These are phyloP conservation scores for Cosmopolites sordidus DNA, from an alignment of 2,888 invertebrate species.

Conservation along the genomic window DNA sequence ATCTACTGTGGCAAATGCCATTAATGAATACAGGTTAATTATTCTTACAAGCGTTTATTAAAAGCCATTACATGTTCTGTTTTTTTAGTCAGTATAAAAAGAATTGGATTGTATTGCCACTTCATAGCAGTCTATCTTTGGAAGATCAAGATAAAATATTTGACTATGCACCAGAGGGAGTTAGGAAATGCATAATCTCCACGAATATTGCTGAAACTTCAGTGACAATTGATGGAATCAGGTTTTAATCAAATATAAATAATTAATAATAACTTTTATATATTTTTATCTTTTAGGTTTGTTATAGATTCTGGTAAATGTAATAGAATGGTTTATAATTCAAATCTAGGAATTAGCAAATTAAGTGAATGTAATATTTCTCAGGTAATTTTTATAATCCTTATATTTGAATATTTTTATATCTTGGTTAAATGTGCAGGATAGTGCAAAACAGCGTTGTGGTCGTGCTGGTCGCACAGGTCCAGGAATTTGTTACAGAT, in stretches of 20 bases:
- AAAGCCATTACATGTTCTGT: neutral
- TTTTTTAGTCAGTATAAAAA: conserved; percentile 60
- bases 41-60: neutral
- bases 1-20: conserved; percentile 78
- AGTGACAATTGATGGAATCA: conserved; percentile 94
- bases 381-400: conserved; percentile 66
- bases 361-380: conserved; percentile 95
- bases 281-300: conserved; percentile 53
- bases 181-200: conserved; percentile 93
- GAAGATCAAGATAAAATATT: conserved; percentile 96
- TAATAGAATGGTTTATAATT: conserved; percentile 96
- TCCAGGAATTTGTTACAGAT: conserved; percentile 90
- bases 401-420: neutral
- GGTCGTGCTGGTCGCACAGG: conserved; percentile 90
- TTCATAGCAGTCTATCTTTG: conserved; percentile 90
- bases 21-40: conserved; percentile 61
- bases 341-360: conserved; percentile 82
- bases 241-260: conserved; percentile 48
- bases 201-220: conserved; percentile 99
- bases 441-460: conserved; percentile 84
- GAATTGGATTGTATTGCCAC: conserved; percentile 87
- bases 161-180: conserved; percentile 90
- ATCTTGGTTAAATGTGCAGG: no score
- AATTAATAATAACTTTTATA: neutral
- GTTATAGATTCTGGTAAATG: conserved; percentile 91